Evolutionary conservation across 2,888 invertebrate species (phyloP), one percentile per base, ranked within the genome.

Genomic region (Allophyes oxyacanthae): DNA sequence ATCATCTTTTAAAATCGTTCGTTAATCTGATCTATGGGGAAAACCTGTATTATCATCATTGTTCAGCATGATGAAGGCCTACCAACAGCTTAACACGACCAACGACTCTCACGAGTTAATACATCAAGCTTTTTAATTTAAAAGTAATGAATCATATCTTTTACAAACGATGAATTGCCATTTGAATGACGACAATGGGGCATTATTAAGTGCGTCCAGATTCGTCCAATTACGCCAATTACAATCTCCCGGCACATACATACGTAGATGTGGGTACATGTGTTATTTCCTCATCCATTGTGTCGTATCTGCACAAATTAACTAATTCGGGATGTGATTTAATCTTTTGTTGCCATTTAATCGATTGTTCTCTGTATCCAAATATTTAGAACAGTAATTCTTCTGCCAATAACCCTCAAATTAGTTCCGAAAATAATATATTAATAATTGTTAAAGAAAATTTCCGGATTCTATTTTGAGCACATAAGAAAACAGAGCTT

Each of bases 171-270:
- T 91, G 91, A 91, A 90, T 91, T 90, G 91, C 88, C 85, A 82
- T 90, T 92, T 90, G 87, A 90, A 91, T 91, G 87, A 90, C 87
- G 86, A 90, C 92, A 92, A 94, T 92, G 87, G 86, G 79, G 81
- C 89, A 87, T 91, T 92, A 93, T 94, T 92, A 92, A 91, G 90
- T 87, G 86, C 88, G 87, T 88, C 89, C 92, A 93, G 93, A 92
- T 94, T 94, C 90, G 88, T 86, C 86, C 92, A 94, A 93, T 94
- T 94, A 94, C 89, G 87, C 89, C 92, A 93, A 94, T 93, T 94
- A 93, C 91, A 90, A 88, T 90, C 88, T 88, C 89, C 90, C 87
- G 88, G 89, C 87, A 86, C 84, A 82, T 83, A 82, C 84, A 82
- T 85, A 85, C 75, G 79, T 83, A 82, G 70, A 77, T 78, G 69